Evolutionary conservation across 2,888 invertebrate genomes (phyloP), one percentile per base, ranked within the genome.

Genomic region (Nephrocerus scutellatus): DNA sequence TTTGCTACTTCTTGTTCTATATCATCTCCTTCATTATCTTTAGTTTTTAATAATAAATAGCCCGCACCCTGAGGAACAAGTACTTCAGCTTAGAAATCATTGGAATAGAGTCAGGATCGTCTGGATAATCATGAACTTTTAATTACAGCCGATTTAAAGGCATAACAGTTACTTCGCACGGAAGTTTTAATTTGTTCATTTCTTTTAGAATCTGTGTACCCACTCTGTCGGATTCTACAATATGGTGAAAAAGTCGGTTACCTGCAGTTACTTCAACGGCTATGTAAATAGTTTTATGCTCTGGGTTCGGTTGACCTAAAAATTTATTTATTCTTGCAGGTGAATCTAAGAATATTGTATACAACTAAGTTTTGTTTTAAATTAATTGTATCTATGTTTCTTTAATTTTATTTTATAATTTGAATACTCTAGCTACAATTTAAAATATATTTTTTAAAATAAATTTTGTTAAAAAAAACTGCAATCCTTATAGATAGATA

Each of bases 131-230:
- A 24, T 69, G 68, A 3, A 66, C 59, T 50, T 68, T 69, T 0
- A 68, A 66, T 70, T 90, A 87, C 19, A 98, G 74, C 29, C 97
- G 76, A 73, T 98, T 98, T 30, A 98, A 72, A 0, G 98, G 98
- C 91, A 97, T 96, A 64, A 99, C 98, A 1, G 96, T 98, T 1
- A 96, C 95, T 73, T 98, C 98, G 1, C 98, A 98, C 1, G 96
- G 96, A 39, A 97, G 72, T 55, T 87, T 87, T 57, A 93, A 86
- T 43, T 88, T 76, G 67, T 99, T 99, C 88, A 99, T 96, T 72
- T 97, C 96, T 67, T 95, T 91, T 30, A 99, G 70, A 49, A 99
- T 93, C 64, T 90, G 88, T 0, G 97, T 96, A 7, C 97, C 97
- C 32, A 96, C 90, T 50, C 85, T 84, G 63, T 99, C 98, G 0